Evolutionary conservation across 2,113 vertebrate species (phyloP), one percentile per base, ranked within the genome.

Genomic region (Pelvicachromis taeniatus): DNA sequence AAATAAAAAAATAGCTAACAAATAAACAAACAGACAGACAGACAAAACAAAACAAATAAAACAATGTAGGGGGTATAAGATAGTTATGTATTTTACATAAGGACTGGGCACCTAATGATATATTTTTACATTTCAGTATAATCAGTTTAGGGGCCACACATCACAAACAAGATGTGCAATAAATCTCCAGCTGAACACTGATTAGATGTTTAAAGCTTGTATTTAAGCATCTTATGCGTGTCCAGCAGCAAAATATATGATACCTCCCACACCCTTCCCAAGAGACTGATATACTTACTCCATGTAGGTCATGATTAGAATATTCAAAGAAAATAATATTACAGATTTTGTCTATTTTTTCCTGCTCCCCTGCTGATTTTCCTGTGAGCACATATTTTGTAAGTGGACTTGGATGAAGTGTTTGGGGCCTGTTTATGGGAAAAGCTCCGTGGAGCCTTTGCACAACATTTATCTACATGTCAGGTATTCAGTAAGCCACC

Each of bases 161-260:
- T 50, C 16, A 50, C 17, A 14, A 50, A 50, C 14, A 17, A 50
- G 16, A 17, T 16, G 14, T 50, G 48, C 16, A 50, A 50, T 17
- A 48, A 48, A 48, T 48, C 45, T 48, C 5, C 4, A 48, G 45
- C 45, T 48, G 16, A 21, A 40, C 19, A 40, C 19, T 40, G 19
- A 23, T 40, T 23, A 40, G 19, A 14, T 40, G 0, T 40, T 65
- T 65, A n/a, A 5, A 65, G 9, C 59, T 63, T 63, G 0, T 38
- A n/a, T 63, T 35, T 38, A 1, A 65, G 11, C 61, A 65, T 14
- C 4, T 40, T 40, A 40, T 65, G 2, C 19, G 33, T 21, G 33
- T 65, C 0, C 61, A 65, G 61, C 19, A 65, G 33, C 4, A 65
- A 65, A 0, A 13, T 65, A 65, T 1, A 65, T 40, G 10, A 40